Base-by-base conservation (phyloP, 2,113 vertebrate species). In the Silurus asotus region DNA sequence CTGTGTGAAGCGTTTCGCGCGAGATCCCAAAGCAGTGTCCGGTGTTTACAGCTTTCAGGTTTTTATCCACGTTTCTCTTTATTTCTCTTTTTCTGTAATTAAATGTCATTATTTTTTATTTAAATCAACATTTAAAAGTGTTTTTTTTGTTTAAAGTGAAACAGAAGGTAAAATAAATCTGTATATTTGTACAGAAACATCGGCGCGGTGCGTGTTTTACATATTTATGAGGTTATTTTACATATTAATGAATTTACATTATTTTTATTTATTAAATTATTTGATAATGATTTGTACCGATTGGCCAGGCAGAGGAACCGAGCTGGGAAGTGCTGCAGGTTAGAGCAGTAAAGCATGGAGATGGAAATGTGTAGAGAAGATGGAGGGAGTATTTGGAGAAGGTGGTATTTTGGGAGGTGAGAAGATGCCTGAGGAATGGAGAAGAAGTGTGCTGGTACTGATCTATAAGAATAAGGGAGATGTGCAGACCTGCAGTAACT, bases 1-100 rank as follows among this genome's bases (percentile, higher is more conserved):
- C 45, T 67, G 80, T 37, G 28, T 55, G 72, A 11, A 51, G 15
- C 11, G 48, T 90, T 87, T 87, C 58, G 89, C 89, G 89, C 87
- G 89, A 89, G 87, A 87, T 83, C 67, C 59, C 51, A 82, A 88
- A 74, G 25, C 48, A 19, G 62, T n/a, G 76, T 87, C 6, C 25
- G 13, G n/a, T 45, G 61, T 77, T 76, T 48, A 5, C 61, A 11
- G n/a, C 5, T 19, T 37, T 37, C n/a, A 37, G 76, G 65, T 75
- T 37, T 13, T 62, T 79, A 8, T 56, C 8, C 28, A 10, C 1
- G 59, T 61, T 14, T 61, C 15, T 61, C 15, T 23, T 65, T n/a
- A 4, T 25, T 55, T 20, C 7, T 5, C 37, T 37, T 37, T 37
- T 37, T 37, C 37, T 37, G 37, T 37, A 37, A 37, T 37, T 37